Conservation (phyloP, 1,140 invertebrate species). For the Liolophura sinensis region DNA sequence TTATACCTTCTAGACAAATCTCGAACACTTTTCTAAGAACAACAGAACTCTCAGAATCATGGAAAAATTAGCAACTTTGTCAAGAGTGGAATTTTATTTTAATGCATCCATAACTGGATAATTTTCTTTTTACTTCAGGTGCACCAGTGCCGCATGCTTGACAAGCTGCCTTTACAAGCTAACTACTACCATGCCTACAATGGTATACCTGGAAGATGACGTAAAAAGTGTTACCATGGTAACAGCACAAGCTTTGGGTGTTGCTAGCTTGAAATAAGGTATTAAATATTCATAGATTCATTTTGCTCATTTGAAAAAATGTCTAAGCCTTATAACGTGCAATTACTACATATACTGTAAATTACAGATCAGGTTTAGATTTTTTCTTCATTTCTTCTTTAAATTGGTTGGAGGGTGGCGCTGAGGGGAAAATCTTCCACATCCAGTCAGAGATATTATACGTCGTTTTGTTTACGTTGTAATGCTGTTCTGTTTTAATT, state of each 20-base stretch:
- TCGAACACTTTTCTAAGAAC: too few species aligned
- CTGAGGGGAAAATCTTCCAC: too few species aligned
- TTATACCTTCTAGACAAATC: too few species aligned
- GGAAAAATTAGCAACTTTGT: too few species aligned
- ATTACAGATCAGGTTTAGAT: not conserved
- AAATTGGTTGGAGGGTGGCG: too few species aligned
- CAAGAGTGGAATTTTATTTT: too few species aligned
- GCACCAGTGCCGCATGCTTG: slow-evolving; percentile 78
- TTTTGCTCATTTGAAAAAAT: not conserved
- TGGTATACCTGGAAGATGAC: slow-evolving; percentile 86
- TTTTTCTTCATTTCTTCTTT: too few species aligned
- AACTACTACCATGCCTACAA: slow-evolving; percentile 90
- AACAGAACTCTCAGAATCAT: too few species aligned
- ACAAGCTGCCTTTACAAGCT: slow-evolving; percentile 90
- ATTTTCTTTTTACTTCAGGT: slow-evolving; percentile 66
- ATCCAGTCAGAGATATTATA: too few species aligned
- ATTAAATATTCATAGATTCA: slow-evolving; percentile 1
- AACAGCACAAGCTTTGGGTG: slow-evolving; percentile 85
- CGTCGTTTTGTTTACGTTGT: too few species aligned
- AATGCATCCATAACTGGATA: too few species aligned
- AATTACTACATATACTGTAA: not conserved
- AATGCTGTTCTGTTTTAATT: too few species aligned
- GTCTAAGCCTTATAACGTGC: not conserved
- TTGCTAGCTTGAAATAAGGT: slow-evolving; percentile 70
- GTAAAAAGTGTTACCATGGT: slow-evolving; percentile 72